Base-by-base conservation (phyloP, 1,140 invertebrate species). In the Caerostris extrusa region DNA sequence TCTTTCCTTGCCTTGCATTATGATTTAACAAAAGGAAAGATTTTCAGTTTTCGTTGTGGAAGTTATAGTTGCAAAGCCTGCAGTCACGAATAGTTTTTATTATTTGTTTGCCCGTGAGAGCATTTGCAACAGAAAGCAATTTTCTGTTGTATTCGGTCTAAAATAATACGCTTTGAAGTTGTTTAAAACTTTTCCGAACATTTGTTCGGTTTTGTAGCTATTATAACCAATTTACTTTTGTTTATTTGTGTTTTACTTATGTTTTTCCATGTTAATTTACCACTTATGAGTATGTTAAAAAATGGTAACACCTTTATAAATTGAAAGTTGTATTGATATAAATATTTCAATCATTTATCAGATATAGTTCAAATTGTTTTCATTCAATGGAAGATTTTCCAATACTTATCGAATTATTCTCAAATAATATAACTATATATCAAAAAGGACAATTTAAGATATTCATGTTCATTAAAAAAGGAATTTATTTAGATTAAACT, bases 11-110 rank as follows among this genome's bases (percentile, higher is more conserved):
- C 58, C 34, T 19, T n/a, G 34, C 50, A 55, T 50, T 67, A 67
- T 55, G 10, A 89, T 67, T 17, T 67, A 61, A 89, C 50, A 55
- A n/a, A 69, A 67, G 61, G 50, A 53, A 69, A 89, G 53, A 8
- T n/a, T 56, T 89, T 69, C 34, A 34, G 71, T 19, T 77, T 50
- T 77, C 34, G 10, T 77, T 58, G 82, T 58, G 17, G 19, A 57
- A 85, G 82, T 17, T 85, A 17, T 85, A 85, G 17, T 57, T 82
- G 56, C 17, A 56, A 19, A 85, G 53, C 71, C 50, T 77, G 19
- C 67, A 77, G 71, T 77, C 71, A 77, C 71, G 71, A 77, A 77
- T 77, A 77, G 50, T 77, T 77, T 69, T 77, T 77, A 50, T 34
- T 77, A 50, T 77, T 77, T 77, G 3, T 53, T 77, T 77, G 8